Evolutionary conservation across 2,888 invertebrate genomes (phyloP).

Genomic region (Melanchra persicariae): DNA sequence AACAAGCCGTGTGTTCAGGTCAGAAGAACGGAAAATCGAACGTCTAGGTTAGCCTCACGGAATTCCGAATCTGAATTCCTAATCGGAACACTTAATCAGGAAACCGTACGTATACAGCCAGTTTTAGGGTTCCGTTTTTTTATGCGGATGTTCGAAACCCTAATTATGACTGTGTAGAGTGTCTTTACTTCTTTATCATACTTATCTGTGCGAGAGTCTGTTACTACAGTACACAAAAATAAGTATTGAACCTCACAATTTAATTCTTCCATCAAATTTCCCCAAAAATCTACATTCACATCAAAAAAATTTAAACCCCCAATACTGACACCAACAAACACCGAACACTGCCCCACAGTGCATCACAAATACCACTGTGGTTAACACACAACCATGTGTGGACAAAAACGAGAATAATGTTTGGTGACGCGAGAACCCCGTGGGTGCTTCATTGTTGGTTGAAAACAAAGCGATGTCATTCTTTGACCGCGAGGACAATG

Average conservation of each 20-base stretch:
- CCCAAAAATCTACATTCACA: not conserved
- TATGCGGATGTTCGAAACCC: no score
- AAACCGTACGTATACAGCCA: no score
- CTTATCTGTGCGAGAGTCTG: no score
- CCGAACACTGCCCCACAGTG: conserved; percentile 37
- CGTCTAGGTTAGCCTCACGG: no score
- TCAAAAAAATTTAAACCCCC: conserved; percentile 12
- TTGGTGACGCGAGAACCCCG: conserved; percentile 78
- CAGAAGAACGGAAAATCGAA: no score
- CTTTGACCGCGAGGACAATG: conserved; percentile 41
- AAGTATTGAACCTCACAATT: not conserved
- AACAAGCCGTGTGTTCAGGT: no score
- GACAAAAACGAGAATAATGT: conserved; percentile 78
- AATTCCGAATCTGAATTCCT: no score
- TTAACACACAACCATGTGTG: conserved; percentile 20
- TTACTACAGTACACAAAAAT: no score
- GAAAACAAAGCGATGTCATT: conserved; percentile 76
- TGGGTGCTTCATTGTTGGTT: conserved; percentile 69
- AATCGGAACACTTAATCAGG: no score
- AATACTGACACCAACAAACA: not conserved
- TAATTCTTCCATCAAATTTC: not conserved
- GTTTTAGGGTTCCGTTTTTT: no score
- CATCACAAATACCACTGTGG: conserved; percentile 37
- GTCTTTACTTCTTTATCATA: no score
- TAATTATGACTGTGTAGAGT: no score